Evolutionary conservation across 2,888 invertebrate genomes (phyloP).

Genomic region (Cyclophora albipunctata): DNA sequence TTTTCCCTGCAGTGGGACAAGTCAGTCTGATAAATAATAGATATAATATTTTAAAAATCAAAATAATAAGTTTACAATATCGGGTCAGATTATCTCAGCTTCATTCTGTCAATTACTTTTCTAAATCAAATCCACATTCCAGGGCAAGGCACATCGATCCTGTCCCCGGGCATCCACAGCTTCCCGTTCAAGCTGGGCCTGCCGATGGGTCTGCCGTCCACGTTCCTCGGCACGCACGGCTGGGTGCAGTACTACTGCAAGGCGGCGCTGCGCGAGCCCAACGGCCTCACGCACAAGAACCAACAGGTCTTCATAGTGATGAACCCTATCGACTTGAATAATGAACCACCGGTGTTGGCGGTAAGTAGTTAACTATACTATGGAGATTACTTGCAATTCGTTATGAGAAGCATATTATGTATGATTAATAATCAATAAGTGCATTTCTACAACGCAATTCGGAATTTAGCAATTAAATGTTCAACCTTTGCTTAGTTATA

Average conservation of each 20-base stretch:
- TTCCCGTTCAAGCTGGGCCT: constrained; percentile 95
- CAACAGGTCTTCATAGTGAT: constrained; percentile 98
- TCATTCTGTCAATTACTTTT: too few relatives aligned
- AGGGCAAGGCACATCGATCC: constrained; percentile 87
- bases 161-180: constrained; percentile 95
- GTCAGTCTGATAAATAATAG: too few relatives aligned
- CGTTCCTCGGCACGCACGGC: constrained; percentile 93
- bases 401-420: background rate
- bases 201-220: constrained; percentile 92
- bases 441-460: background rate
- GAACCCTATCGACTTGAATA: constrained; percentile 95
- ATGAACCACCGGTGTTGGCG: constrained; percentile 90
- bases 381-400: background rate
- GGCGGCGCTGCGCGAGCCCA: constrained; percentile 90
- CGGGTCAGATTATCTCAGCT: too few relatives aligned
- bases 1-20: too few relatives aligned
- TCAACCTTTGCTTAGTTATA: too few relatives aligned
- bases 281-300: constrained; percentile 93
- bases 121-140: constrained; percentile 9
- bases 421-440: background rate
- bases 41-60: too few relatives aligned
- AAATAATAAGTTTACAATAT: too few relatives aligned
- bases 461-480: too few relatives aligned
- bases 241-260: constrained; percentile 97
- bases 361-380: constrained; percentile 72